Evolutionary conservation across 2,888 invertebrate species (phyloP).

Genomic region (Campoplex nolae): DNA sequence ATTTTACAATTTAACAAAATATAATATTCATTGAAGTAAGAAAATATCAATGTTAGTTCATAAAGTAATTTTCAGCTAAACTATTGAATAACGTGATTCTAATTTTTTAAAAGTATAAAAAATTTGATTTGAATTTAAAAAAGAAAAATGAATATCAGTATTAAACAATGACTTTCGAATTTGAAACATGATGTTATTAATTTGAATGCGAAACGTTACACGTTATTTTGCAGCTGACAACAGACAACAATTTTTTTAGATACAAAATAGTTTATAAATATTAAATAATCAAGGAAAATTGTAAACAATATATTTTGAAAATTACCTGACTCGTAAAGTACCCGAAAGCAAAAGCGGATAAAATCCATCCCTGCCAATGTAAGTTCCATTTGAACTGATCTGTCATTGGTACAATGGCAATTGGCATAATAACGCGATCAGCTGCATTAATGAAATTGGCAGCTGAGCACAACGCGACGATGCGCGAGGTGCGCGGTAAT

Average conservation of each 20-base stretch:
- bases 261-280: neutral
- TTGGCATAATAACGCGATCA: conserved; percentile 92
- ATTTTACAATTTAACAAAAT: neutral
- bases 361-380: conserved; percentile 90
- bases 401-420: conserved; percentile 91
- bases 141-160: too few species aligned
- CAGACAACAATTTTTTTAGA: too few species aligned
- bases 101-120: neutral
- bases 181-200: too few species aligned
- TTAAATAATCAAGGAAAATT: neutral
- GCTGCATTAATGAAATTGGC: conserved; percentile 93
- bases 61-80: neutral
- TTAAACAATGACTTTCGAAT: too few species aligned
- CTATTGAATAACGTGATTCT: neutral
- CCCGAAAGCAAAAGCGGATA: conserved; percentile 91
- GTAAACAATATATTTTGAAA: neutral
- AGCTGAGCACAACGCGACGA: conserved; percentile 89
- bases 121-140: too few species aligned
- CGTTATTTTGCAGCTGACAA: too few species aligned
- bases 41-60: neutral
- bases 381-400: conserved; percentile 90
- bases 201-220: too few species aligned
- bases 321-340: conserved; percentile 91
- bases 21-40: neutral
- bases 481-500: conserved; percentile 86